Evolutionary conservation across 1,140 invertebrate genomes (phyloP).

Genomic region (Aphis gossypii): DNA sequence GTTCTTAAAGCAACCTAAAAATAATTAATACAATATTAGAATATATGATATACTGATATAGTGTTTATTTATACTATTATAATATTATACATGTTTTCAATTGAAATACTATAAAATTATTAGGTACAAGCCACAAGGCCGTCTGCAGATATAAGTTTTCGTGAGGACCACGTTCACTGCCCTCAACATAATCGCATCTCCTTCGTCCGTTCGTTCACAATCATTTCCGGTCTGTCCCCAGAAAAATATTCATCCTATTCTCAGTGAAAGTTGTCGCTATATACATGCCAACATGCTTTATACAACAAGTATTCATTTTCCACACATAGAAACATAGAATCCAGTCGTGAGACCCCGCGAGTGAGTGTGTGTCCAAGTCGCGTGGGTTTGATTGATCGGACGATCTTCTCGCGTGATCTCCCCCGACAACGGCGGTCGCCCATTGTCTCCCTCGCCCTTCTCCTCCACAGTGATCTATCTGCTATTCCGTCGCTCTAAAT

Average conservation of each 20-base stretch:
- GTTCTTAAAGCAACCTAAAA: neutral
- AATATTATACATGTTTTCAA: neutral
- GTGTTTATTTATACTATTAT: neutral
- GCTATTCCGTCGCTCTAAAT: neutral
- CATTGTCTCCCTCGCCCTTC: neutral
- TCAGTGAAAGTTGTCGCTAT: slow-evolving; percentile 42
- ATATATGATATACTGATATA: no score
- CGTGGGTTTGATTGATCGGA: slow-evolving; percentile 57
- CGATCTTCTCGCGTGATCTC: slow-evolving; percentile 52
- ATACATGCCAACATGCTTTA: neutral
- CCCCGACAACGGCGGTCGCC: neutral
- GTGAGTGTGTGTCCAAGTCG: slow-evolving; percentile 15
- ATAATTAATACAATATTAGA: neutral
- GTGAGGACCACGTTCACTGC: neutral
- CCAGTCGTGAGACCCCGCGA: slow-evolving; percentile 31
- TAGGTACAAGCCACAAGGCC: neutral
- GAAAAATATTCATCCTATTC: slow-evolving; percentile 5
- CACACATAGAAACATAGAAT: slow-evolving; percentile 16
- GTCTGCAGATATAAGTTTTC: neutral
- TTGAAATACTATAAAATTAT: neutral
- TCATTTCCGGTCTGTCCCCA: slow-evolving; percentile 31
- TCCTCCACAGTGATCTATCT: neutral
- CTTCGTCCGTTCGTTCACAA: neutral
- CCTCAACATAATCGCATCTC: neutral
- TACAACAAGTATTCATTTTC: neutral